These are phyloP conservation scores for Tetrapedia diversipes DNA, from an alignment of 2,888 invertebrate species.

Conservation along the genomic window DNA sequence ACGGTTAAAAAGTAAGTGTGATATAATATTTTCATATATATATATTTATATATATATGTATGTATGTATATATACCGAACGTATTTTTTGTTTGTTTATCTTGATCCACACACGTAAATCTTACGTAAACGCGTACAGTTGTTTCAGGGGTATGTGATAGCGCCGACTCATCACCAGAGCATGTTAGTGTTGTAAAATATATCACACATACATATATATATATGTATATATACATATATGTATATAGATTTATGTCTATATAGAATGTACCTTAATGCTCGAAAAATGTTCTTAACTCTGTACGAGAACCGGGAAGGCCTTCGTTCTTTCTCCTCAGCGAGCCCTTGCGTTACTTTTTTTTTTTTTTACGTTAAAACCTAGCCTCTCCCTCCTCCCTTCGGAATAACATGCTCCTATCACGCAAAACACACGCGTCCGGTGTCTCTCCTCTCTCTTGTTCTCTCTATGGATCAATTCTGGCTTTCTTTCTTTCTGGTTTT, in stretches of 20 bases:
- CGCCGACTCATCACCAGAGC: conserved; percentile 56
- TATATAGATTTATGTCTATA: conserved; percentile 64
- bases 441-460: conserved; percentile 51
- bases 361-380: conserved; percentile 29
- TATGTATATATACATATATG: conserved; percentile 58
- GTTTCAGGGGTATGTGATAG: background rate
- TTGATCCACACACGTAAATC: background rate
- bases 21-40: conserved; percentile 17
- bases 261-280: conserved; percentile 73
- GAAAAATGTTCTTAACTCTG: conserved; percentile 72
- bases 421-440: conserved; percentile 17
- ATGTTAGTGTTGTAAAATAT: conserved; percentile 78
- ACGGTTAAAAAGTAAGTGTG: conserved; percentile 19
- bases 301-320: conserved; percentile 72
- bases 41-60: conserved; percentile 1
- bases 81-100: background rate
- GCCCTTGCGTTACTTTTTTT: conserved; percentile 59
- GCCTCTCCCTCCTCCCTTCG: conserved; percentile 46
- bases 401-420: conserved; percentile 30
- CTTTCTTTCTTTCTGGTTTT: conserved; percentile 44
- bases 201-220: conserved; percentile 60
- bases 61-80: background rate
- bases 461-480: conserved; percentile 51
- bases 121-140: background rate
- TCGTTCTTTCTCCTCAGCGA: conserved; percentile 51